phyloP scores from a whole-genome alignment of 1,140 invertebrate genomes.

The Hycleus cichorii region DNA sequence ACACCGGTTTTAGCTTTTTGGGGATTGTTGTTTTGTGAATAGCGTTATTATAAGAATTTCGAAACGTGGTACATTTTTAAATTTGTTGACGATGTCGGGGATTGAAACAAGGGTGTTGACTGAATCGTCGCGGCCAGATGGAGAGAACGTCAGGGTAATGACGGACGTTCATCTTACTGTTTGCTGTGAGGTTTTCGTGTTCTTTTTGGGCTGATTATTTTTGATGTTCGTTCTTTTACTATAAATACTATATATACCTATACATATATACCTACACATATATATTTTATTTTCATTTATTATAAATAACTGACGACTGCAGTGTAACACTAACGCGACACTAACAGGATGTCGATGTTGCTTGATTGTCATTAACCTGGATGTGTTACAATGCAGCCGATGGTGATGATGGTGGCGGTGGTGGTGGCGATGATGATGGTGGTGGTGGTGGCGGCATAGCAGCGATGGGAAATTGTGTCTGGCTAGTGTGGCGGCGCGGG shows the following conservation, averaged over 20 bases:
- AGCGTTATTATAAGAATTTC: no score
- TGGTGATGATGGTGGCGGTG: conserved; percentile 18
- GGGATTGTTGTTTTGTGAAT: no score
- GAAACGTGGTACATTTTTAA: no score
- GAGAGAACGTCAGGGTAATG: conserved; percentile 25
- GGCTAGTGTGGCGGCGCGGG: conserved; percentile 25
- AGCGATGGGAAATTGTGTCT: conserved; percentile 29
- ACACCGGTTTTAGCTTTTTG: no score
- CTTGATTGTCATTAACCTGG: conserved; percentile 28
- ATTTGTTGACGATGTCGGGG: not conserved
- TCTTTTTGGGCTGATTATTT: conserved; percentile 38
- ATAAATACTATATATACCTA: not conserved
- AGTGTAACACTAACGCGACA: conserved; percentile 41
- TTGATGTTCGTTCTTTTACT: conserved; percentile 34
- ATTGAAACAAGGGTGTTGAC: no score
- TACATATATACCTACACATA: not conserved
- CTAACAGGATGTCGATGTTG: conserved; percentile 28
- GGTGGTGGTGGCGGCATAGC: conserved; percentile 25
- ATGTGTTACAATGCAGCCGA: conserved; percentile 41
- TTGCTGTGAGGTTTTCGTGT: conserved; percentile 41
- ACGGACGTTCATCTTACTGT: conserved; percentile 34
- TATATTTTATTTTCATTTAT: conserved; percentile 1
- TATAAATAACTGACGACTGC: conserved; percentile 41
- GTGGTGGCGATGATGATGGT: conserved; percentile 27
- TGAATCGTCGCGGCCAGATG: not conserved